Base-by-base conservation (phyloP, 2,888 invertebrate genomes). In the Acronicta aceris region DNA sequence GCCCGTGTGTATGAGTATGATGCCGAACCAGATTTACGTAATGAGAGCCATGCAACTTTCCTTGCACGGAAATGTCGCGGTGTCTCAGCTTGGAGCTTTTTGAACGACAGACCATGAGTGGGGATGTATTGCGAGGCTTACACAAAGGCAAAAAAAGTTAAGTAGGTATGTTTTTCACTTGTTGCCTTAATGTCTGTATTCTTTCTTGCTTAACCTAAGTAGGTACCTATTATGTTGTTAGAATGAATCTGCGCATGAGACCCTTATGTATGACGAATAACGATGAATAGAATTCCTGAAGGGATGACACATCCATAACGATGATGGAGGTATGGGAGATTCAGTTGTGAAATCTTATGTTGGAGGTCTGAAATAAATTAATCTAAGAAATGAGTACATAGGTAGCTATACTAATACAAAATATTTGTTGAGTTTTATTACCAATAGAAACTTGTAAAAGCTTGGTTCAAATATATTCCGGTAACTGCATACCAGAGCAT, bases 1-100 rank as follows among this genome's bases (percentile, higher is more conserved):
- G 71, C 69, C 65, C 67, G 68, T 59, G 66, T 74, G 66, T 71
- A 59, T 55, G 60, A 57, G 57, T 61, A 55, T 53, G 59, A 66
- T 59, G 65, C 59, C 88, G 90, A 88, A 90, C 89, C 84, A 89
- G 84, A 87, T 92, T 91, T 90, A 92, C 89, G 91, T 90, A 92
- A 92, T 72, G 46, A 71, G 61, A 73, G 59, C 70, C 61, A 72
- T 72, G 79, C 84, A 86, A 89, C 88, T 89, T 90, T 89, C 87
- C 87, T 88, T 84, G 76, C 71, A 76, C 75, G 81, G 82, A 85
- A 81, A 80, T 77, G 72, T 71, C 66, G 74, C 54, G 54, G 38
- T 42, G 52, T 49, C 63, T 61, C 59, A 59, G 59, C 30, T 64
- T 51, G 50, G 56, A 48, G 63, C 59, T 66, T 78, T 74, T 76